Evolutionary conservation across 2,888 invertebrate species (phyloP).

Genomic region (Parapristionchus giblindavisi): DNA sequence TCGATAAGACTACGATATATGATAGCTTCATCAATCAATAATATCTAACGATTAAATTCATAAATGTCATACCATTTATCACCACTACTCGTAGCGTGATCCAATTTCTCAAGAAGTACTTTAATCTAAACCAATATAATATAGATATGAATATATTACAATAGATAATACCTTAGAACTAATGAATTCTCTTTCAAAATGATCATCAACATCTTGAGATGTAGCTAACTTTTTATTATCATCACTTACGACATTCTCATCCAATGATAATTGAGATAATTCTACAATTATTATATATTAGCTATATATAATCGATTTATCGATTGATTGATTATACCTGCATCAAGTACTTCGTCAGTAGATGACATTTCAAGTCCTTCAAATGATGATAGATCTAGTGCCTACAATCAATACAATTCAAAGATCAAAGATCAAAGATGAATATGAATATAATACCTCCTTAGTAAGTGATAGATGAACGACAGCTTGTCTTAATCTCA

Average conservation of each 20-base stretch:
- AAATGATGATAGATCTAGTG: constrained; percentile 26
- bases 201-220: not conserved
- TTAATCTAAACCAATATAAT: constrained; percentile 37
- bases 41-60: no score
- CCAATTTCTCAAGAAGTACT: constrained; percentile 46
- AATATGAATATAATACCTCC: constrained; percentile 61
- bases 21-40: no score
- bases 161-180: not conserved
- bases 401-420: constrained; percentile 1
- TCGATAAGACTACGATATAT: no score
- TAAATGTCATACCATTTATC: constrained; percentile 47
- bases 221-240: not conserved
- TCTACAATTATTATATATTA: constrained; percentile 9
- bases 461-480: constrained; percentile 87
- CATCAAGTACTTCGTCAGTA: constrained; percentile 16
- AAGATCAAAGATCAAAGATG: not conserved
- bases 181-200: constrained; percentile 7
- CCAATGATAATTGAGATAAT: constrained; percentile 31
- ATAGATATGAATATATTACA: not conserved
- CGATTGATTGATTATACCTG: not conserved
- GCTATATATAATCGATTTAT: not conserved
- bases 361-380: constrained; percentile 17
- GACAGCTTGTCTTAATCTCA: constrained; percentile 87
- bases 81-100: constrained; percentile 40
- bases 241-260: constrained; percentile 11